A percentile compares a stretch with the other conserved stretches of the same genome.
phyloP scores from a whole-genome alignment of 2,113 vertebrate genomes.

The Lycocorax pyrrhopterus region DNA sequence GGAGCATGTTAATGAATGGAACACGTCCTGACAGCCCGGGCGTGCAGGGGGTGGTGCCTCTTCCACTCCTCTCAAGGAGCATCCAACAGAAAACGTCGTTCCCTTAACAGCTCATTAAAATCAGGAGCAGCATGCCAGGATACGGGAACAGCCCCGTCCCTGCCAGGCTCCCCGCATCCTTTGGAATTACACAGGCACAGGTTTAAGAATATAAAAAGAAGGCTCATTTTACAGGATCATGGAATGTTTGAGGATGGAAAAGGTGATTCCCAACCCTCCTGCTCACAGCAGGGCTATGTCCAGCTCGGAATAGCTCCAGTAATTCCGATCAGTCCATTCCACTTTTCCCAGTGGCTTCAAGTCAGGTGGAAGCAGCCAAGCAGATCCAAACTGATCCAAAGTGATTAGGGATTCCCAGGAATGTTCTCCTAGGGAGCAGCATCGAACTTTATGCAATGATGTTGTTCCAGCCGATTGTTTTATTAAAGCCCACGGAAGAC shows the following conservation, averaged over 20 bases:
- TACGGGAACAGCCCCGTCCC: background rate
- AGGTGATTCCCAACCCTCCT: background rate
- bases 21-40: background rate
- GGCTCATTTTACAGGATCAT: background rate
- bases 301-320: background rate
- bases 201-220: background rate
- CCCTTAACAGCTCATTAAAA: background rate
- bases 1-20: background rate
- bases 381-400: background rate
- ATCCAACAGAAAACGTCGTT: background rate
- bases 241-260: background rate
- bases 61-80: background rate
- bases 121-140: fast-evolving
- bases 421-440: background rate
- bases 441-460: background rate
- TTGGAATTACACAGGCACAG: background rate
- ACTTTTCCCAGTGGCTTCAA: background rate
- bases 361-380: background rate
- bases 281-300: background rate
- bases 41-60: background rate
- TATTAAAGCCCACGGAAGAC: background rate
- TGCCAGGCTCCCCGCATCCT: background rate
- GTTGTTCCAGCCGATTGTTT: conserved; percentile 34
- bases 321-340: background rate
- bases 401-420: background rate